phyloP scores from a whole-genome alignment of 1,140 invertebrate genomes.

The Musca vetustissima region DNA sequence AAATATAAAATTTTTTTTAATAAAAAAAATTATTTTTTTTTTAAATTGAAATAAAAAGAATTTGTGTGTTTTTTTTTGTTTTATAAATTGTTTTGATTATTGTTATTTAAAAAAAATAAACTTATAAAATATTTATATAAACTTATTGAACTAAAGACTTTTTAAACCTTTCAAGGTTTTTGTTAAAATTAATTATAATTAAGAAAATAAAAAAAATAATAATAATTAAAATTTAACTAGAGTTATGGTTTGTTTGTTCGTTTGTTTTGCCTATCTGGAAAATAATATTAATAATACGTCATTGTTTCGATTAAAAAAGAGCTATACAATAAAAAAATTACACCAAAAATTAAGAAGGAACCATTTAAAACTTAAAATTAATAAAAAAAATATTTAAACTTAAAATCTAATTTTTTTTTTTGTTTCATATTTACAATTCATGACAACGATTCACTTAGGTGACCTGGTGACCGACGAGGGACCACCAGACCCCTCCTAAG shows the following conservation, averaged over 20 bases:
- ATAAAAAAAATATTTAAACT: constrained; percentile 27
- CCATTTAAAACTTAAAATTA: constrained; percentile 12
- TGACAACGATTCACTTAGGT: constrained; percentile 37
- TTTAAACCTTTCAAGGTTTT: constrained; percentile 50
- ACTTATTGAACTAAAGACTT: constrained; percentile 34
- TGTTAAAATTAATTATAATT: constrained; percentile 32
- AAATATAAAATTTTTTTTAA: not conserved
- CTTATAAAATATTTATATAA: not conserved
- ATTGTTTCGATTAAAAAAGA: not conserved
- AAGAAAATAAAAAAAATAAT: no score
- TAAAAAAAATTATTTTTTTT: not conserved
- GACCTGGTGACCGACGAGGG: not conserved
- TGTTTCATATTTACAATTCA: constrained; percentile 47
- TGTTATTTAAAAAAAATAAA: constrained; percentile 18
- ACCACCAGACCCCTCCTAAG: not conserved
- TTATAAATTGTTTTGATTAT: not conserved
- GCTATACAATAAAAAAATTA: no score
- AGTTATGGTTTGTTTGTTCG: not conserved
- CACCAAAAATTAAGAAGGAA: constrained; percentile 5
- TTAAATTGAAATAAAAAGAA: not conserved
- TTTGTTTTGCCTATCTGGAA: constrained; percentile 22
- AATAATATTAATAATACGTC: constrained; percentile 14
- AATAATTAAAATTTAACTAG: not conserved
- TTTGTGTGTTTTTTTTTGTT: not conserved
- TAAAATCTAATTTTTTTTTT: constrained; percentile 39